Conservation (phyloP, 2,797 vertebrate species). For the Lithobates sylvaticus region DNA sequence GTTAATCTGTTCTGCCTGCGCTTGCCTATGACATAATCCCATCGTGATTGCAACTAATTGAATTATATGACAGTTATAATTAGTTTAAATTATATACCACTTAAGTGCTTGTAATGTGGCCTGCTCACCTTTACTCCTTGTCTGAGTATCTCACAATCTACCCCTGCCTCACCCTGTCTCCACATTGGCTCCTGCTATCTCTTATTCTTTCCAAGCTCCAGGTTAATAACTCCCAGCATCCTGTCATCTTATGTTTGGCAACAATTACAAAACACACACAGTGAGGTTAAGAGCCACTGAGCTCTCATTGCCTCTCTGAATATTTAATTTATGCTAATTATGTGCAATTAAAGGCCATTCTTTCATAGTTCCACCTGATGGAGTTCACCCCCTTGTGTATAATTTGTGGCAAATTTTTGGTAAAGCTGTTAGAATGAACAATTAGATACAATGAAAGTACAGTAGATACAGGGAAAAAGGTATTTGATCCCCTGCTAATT, state of each 20-base stretch:
- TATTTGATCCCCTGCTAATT: too few relatives aligned
- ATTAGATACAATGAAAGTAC: too few relatives aligned
- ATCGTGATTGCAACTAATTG: background rate
- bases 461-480: too few relatives aligned
- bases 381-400: background rate
- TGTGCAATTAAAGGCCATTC: conserved; percentile 16
- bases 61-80: background rate
- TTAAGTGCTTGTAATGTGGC: background rate
- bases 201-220: background rate
- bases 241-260: conserved; percentile 4
- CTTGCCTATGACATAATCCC: background rate
- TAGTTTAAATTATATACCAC: background rate
- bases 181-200: background rate
- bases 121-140: background rate
- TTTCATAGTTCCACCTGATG: conserved; percentile 2
- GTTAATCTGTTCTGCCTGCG: background rate
- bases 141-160: background rate
- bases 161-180: background rate
- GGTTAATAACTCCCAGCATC: background rate
- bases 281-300: conserved; percentile 2
- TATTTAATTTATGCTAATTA: conserved; percentile 48
- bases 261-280: conserved; percentile 6
- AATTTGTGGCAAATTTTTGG: conserved; percentile 1
- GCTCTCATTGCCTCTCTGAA: background rate
- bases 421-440: background rate